These are phyloP conservation scores for Alauda arvensis DNA, from an alignment of 2,797 vertebrate species.

Conservation along the genomic window DNA sequence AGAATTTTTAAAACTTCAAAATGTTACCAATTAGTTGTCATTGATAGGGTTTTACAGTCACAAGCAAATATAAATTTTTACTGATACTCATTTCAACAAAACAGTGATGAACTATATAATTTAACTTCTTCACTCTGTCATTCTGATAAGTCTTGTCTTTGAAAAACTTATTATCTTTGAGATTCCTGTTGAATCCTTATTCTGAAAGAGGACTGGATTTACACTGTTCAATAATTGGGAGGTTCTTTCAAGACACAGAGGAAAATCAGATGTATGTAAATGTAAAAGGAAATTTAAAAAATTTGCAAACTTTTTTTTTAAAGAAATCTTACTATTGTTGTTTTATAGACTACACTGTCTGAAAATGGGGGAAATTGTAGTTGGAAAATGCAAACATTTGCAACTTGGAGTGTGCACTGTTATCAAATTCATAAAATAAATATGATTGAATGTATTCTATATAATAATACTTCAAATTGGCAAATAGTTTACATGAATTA, in stretches of 20 bases:
- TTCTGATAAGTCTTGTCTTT: neutral
- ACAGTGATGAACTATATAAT: neutral
- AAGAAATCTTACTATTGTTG: neutral
- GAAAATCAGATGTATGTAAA: neutral
- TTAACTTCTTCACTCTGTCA: neutral
- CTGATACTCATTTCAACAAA: neutral
- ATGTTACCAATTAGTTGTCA: neutral
- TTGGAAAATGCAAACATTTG: neutral
- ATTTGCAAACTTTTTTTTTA: too few species aligned
- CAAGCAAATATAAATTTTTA: neutral
- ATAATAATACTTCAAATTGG: neutral
- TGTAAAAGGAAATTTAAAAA: too few species aligned
- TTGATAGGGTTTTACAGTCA: neutral
- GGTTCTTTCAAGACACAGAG: neutral
- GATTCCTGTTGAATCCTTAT: neutral
- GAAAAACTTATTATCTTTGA: neutral
- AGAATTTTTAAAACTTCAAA: neutral
- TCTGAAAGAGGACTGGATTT: neutral
- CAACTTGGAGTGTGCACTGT: neutral
- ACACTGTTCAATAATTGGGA: neutral
- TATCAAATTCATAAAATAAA: neutral
- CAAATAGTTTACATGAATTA: neutral
- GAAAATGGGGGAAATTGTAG: neutral
- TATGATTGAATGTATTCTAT: neutral
- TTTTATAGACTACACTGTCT: neutral